Evolutionary conservation across 2,797 vertebrate genomes (phyloP).

Genomic region (Tragopan temminckii): DNA sequence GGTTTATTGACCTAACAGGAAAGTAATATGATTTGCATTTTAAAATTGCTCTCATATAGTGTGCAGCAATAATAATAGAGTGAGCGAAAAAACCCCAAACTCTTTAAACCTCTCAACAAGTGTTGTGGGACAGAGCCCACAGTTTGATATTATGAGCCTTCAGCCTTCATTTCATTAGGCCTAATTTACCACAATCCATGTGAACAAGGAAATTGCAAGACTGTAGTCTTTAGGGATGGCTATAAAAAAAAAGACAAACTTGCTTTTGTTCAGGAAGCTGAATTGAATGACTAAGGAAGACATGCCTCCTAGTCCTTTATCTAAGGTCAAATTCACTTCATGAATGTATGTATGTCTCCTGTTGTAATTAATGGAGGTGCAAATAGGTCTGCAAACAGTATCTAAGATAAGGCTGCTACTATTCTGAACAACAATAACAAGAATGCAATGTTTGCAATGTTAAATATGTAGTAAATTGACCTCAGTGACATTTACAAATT

Average conservation of each 20-base stretch:
- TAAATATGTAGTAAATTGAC: not conserved
- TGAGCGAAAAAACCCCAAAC: not conserved
- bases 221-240: not conserved
- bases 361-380: not conserved
- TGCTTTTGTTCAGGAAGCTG: not conserved
- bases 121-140: not conserved
- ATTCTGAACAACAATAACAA: not conserved
- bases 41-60: not conserved
- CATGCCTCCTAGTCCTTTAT: not conserved
- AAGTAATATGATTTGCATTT: not conserved
- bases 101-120: not conserved
- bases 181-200: not conserved
- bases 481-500: not conserved
- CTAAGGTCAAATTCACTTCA: not conserved
- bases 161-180: not conserved
- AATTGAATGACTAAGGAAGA: not conserved
- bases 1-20: not conserved
- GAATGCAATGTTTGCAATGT: not conserved
- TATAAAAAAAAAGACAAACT: not conserved
- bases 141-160: not conserved
- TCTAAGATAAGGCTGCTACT: not conserved
- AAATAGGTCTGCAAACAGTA: not conserved
- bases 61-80: not conserved
- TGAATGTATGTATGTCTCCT: not conserved
- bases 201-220: not conserved